These are phyloP conservation scores for Drosophila aff. DNA, from an alignment of 1,140 invertebrate genomes.

Conservation along the genomic window DNA sequence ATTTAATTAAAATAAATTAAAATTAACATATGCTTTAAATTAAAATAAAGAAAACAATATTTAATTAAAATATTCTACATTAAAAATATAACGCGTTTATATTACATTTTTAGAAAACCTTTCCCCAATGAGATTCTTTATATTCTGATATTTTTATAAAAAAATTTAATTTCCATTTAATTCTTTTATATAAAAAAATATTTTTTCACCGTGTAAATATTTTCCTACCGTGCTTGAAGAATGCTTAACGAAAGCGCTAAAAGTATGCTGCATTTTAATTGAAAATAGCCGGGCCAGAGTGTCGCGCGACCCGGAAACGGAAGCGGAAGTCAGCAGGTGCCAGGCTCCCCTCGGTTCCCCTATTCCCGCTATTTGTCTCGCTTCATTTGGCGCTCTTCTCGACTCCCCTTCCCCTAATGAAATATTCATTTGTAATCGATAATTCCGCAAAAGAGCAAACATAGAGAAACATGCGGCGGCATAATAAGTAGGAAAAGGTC, in stretches of 20 bases:
- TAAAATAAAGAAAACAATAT: too few species aligned
- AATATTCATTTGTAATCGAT: slow-evolving; percentile 83
- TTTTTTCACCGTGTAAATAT: neutral
- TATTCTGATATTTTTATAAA: neutral
- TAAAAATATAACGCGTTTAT: too few species aligned
- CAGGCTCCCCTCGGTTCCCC: slow-evolving; percentile 3
- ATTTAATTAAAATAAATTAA: too few species aligned
- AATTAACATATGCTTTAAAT: too few species aligned
- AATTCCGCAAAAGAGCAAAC: slow-evolving; percentile 73
- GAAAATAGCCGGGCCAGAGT: slow-evolving; percentile 49
- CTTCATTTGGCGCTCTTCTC: slow-evolving; percentile 10
- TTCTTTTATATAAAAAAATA: neutral
- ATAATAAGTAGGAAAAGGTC: slow-evolving; percentile 71
- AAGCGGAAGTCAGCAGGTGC: slow-evolving; percentile 43
- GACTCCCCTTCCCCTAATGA: slow-evolving; percentile 58
- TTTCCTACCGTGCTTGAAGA: slow-evolving; percentile 3
- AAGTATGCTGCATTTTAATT: slow-evolving; percentile 77
- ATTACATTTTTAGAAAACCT: too few species aligned
- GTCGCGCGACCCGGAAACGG: slow-evolving; percentile 59
- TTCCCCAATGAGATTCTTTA: too few species aligned
- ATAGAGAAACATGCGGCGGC: slow-evolving; percentile 61
- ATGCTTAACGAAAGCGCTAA: slow-evolving; percentile 15
- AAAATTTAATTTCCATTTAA: fast-evolving
- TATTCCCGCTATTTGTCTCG: neutral
- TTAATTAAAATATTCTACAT: too few species aligned